A percentile compares a stretch with the other conserved stretches of the same genome.
Conservation (phyloP, 30 jellyfish, hydroid and myxozoan genomes). For the Sanderia malayensis region DNA sequence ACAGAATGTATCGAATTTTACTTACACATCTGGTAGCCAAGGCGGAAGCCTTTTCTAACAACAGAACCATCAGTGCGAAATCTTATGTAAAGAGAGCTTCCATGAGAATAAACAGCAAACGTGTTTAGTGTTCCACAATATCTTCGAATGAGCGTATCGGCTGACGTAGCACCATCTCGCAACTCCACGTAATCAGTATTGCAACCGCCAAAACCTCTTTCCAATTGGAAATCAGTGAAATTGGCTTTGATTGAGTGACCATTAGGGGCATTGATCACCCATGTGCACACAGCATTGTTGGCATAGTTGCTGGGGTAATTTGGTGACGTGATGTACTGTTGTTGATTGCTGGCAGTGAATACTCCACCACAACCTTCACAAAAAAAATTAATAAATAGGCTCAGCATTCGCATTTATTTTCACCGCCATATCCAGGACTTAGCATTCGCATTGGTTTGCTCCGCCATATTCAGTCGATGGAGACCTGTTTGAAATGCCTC, state of each 20-base stretch:
- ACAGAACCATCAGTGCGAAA: conserved; percentile 38
- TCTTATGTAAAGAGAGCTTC: conserved; percentile 32
- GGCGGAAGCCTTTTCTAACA: conserved; percentile 49
- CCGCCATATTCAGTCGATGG: too few relatives aligned
- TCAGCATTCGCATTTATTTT: too few relatives aligned
- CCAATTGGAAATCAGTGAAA: conserved; percentile 47
- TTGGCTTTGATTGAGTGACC: conserved; percentile 44
- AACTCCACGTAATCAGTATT: conserved; percentile 35
- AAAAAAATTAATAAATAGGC: too few relatives aligned
- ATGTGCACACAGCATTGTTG: conserved; percentile 36
- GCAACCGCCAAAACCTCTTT: conserved; percentile 37
- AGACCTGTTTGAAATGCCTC: too few relatives aligned
- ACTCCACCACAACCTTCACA: conserved; percentile 69
- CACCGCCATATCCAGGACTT: too few relatives aligned
- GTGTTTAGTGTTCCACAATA: conserved; percentile 35
- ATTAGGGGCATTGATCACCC: conserved; percentile 48
- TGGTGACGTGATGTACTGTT: conserved; percentile 46
- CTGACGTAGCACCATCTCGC: conserved; percentile 59
- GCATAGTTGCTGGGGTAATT: conserved; percentile 65
- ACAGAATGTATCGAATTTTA: too few relatives aligned
- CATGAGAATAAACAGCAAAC: conserved; percentile 13
- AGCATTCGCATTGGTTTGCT: too few relatives aligned
- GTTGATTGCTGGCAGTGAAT: conserved; percentile 40
- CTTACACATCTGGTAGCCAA: conserved; percentile 49
- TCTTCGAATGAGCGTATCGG: conserved; percentile 36